These are phyloP conservation scores for Plusia festucae DNA, from an alignment of 2,888 invertebrate genomes.

Conservation along the genomic window DNA sequence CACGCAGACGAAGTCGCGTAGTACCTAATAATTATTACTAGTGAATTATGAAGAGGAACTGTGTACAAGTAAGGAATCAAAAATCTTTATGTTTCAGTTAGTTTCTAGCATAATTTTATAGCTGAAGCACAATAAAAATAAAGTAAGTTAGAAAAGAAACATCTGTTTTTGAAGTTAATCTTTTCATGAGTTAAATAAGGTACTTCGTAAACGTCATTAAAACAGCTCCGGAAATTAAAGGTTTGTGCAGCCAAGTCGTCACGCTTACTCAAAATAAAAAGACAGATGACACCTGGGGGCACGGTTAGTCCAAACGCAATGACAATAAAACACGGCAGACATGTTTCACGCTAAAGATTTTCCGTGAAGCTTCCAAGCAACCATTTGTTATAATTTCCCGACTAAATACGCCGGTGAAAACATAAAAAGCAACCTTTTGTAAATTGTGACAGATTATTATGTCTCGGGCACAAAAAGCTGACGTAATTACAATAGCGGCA, in stretches of 20 bases:
- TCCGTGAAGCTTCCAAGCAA: slow-evolving; percentile 46
- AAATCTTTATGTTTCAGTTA: too few species aligned
- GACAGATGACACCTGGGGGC: slow-evolving; percentile 22
- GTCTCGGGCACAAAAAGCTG: slow-evolving; percentile 48
- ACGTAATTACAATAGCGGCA: slow-evolving; percentile 40
- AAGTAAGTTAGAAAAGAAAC: too few species aligned
- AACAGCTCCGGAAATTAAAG: too few species aligned
- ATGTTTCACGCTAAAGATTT: slow-evolving; percentile 65
- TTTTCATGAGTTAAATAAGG: too few species aligned
- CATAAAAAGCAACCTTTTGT: slow-evolving; percentile 63
- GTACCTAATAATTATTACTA: too few species aligned
- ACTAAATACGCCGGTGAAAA: slow-evolving; percentile 65
- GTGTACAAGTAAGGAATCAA: too few species aligned
- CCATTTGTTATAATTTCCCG: slow-evolving; percentile 76
- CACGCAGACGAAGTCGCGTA: too few species aligned
- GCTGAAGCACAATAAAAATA: too few species aligned
- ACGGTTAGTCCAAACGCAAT: slow-evolving; percentile 54
- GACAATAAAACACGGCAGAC: slow-evolving; percentile 58
- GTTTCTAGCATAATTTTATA: too few species aligned
- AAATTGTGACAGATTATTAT: slow-evolving; percentile 79
- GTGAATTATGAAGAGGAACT: too few species aligned
- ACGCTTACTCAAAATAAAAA: slow-evolving; percentile 23
- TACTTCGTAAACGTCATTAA: too few species aligned
- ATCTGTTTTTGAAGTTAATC: too few species aligned
- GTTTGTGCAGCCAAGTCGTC: slow-evolving; percentile 22